These are phyloP conservation scores for Tichodroma muraria DNA, from an alignment of 2,113 vertebrate species.

Conservation along the genomic window DNA sequence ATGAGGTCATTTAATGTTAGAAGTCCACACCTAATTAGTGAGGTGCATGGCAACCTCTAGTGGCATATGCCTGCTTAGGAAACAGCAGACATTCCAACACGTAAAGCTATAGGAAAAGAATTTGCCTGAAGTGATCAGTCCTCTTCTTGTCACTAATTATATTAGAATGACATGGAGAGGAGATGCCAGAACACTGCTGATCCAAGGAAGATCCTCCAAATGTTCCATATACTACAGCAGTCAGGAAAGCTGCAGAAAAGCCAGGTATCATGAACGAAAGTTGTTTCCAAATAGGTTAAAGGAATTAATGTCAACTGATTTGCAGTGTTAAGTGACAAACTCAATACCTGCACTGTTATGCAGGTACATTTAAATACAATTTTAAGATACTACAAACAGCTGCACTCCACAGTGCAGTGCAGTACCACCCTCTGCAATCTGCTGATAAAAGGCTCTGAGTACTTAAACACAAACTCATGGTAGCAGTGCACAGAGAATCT, in stretches of 20 bases:
- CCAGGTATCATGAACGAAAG: not conserved
- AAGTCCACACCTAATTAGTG: not conserved
- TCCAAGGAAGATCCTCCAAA: not conserved
- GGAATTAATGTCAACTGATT: not conserved
- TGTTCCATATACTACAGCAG: no score
- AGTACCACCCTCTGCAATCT: not conserved
- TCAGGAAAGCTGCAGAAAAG: not conserved
- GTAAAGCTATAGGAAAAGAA: not conserved
- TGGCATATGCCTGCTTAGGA: not conserved
- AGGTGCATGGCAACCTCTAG: slow-evolving; percentile 48
- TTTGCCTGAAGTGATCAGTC: not conserved
- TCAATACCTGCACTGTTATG: fast-evolving
- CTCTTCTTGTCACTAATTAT: not conserved
- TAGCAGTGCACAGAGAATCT: not conserved
- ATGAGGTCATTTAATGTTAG: not conserved
- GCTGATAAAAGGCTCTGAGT: not conserved
- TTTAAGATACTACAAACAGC: not conserved
- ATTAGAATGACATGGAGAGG: not conserved
- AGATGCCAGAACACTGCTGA: not conserved
- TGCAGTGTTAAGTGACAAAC: not conserved
- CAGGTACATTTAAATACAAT: not conserved
- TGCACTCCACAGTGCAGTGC: not conserved
- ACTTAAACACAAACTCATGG: not conserved
- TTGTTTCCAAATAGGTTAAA: not conserved
- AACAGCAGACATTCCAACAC: not conserved